These are phyloP conservation scores for Henricia sp. DNA, from an alignment of 53 echinoderm and acorn worm genomes.

Conservation along the genomic window DNA sequence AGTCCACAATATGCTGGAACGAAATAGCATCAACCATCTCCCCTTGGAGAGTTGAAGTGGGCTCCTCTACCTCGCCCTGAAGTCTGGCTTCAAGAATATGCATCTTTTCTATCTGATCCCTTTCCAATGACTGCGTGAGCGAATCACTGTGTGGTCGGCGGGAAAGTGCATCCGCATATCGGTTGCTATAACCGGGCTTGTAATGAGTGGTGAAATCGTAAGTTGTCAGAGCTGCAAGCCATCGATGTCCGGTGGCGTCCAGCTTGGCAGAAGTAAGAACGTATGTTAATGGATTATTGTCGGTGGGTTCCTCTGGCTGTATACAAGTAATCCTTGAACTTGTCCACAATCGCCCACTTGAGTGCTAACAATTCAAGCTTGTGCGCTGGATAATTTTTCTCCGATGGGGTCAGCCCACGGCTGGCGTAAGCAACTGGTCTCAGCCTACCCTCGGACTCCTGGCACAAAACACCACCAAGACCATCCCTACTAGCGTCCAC, in stretches of 20 bases:
- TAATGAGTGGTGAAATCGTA: constrained; percentile 66
- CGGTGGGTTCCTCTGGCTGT: constrained; percentile 36
- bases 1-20: not conserved
- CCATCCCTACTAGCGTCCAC: constrained; percentile 70
- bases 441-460: constrained; percentile 55
- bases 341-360: constrained; percentile 57
- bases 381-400: constrained; percentile 69
- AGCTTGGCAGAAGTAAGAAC: constrained; percentile 50
- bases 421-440: constrained; percentile 74
- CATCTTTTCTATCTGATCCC: not conserved
- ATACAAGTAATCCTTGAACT: constrained; percentile 68
- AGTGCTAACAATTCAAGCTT: constrained; percentile 66
- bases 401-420: constrained; percentile 51
- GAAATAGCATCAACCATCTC: not conserved
- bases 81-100: not conserved
- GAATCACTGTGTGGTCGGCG: not conserved
- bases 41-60: not conserved
- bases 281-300: constrained; percentile 64
- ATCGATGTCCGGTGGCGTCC: constrained; percentile 67
- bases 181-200: constrained; percentile 48
- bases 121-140: not conserved
- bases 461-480: constrained; percentile 68
- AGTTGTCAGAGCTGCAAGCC: constrained; percentile 64
- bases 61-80: not conserved
- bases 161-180: constrained; percentile 33